Percentiles rank a stretch among this genome's conserved stretches.
These are phyloP conservation scores for Sternarchorhynchus goeldii DNA, from an alignment of 2,797 vertebrate species.

Conservation along the genomic window DNA sequence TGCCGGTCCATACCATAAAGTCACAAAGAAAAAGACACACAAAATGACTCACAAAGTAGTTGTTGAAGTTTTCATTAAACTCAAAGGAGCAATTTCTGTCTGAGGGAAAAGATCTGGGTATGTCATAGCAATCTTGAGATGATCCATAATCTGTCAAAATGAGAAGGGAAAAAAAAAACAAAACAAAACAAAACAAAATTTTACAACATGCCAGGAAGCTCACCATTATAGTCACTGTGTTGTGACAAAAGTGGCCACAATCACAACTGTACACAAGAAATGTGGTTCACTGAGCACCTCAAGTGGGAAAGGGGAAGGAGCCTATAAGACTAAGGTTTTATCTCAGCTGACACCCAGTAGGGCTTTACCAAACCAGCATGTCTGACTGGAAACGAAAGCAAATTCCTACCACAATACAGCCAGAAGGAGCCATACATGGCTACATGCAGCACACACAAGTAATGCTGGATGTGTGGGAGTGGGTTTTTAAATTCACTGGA, in stretches of 20 bases:
- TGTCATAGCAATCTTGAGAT: constrained; percentile 98
- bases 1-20: too few species aligned
- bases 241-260: neutral
- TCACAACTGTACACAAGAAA: neutral
- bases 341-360: neutral
- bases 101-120: constrained; percentile 91
- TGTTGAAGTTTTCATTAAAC: constrained; percentile 90
- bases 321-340: neutral
- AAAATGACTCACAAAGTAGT: constrained; percentile 90
- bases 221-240: neutral
- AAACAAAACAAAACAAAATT: neutral
- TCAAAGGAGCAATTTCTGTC: constrained; percentile 93
- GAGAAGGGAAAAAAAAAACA: constrained; percentile 9
- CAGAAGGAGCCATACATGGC: constrained; percentile 58
- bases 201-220: neutral
- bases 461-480: neutral
- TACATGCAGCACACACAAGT: constrained; percentile 13
- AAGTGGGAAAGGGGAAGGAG: neutral
- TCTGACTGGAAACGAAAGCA: neutral
- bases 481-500: too few species aligned
- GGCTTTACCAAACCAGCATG: constrained; percentile 13
- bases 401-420: constrained; percentile 56
- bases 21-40: neutral
- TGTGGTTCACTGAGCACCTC: neutral
- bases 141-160: constrained; percentile 88